Base-by-base conservation (phyloP, 2,113 vertebrate genomes). In the Tupaia tana region DNA sequence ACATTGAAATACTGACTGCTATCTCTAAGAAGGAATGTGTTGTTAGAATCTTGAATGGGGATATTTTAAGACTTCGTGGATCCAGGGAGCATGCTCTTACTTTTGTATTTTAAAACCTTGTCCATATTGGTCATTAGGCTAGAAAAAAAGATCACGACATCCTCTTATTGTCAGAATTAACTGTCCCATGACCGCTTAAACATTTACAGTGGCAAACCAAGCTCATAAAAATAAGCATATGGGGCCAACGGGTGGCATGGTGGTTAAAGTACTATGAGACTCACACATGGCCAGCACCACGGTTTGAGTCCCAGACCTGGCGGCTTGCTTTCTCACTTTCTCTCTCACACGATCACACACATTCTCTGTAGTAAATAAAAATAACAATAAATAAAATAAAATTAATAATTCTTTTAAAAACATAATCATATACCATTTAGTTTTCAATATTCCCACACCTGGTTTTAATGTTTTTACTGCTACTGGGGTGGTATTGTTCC, bases 381-480 rank as follows among this genome's bases (percentile, higher is more conserved):
- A 43, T 43, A 43, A 43, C 43, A 43, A 43, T 43, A 43, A 43
- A 43, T 43, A 43, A 43, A 43, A 43, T 43, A 43, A 43, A 43
- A 43, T 3, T 43, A 43, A 43, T 43, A 43, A 43, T 43, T 43
- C 43, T 43, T 43, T 43, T 43, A 43, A 43, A 43, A 43, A 43
- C 43, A 61, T 70, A 12, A 59, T 31, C 59, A 43, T 85, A 29
- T 84, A 6, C 24, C 78, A 80, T 85, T 92, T 90, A 90, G 22
- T 59, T 56, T 78, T n/a, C 67, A 82, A 91, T 43, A 1, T 27
- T 80, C 12, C 93, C 93, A 9, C 99, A 99, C 99, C 99, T 97
- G 98, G 98, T 98, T 99, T 99, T 88, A 99, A 98, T 8, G 99
- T 99, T 98, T 99, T 99, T 66, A 99, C 99, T 7, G 99, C 99